These are phyloP conservation scores for Chloromyia formosa DNA, from an alignment of 2,888 invertebrate genomes.

Conservation along the genomic window DNA sequence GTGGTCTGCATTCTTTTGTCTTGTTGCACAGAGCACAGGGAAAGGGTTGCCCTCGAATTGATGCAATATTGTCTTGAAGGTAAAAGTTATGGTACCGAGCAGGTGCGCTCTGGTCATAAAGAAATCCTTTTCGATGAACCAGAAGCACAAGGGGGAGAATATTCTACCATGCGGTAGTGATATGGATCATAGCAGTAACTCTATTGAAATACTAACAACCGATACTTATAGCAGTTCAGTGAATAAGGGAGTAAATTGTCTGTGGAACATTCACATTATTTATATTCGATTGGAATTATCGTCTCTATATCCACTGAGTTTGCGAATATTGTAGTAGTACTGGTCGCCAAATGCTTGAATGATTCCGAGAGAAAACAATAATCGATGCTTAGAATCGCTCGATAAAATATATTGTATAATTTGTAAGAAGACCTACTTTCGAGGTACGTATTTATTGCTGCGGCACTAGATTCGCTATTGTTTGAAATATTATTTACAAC, in stretches of 20 bases:
- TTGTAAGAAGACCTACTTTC: too few relatives aligned
- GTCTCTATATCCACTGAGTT: neutral
- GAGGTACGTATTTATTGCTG: too few relatives aligned
- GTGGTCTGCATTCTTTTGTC: neutral
- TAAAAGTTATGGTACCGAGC: slow-evolving; percentile 11
- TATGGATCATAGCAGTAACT: neutral
- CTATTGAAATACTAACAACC: neutral
- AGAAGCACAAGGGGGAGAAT: neutral
- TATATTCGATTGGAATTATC: slow-evolving; percentile 34
- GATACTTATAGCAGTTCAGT: neutral
- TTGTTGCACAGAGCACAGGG: neutral
- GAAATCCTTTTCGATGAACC: slow-evolving; percentile 1
- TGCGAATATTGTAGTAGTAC: neutral
- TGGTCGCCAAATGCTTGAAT: neutral
- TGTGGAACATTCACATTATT: slow-evolving; percentile 39
- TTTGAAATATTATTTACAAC: too few relatives aligned
- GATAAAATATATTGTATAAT: too few relatives aligned
- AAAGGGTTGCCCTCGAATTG: slow-evolving; percentile 1
- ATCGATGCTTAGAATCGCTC: too few relatives aligned
- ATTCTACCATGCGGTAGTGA: neutral
- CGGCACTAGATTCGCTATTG: too few relatives aligned
- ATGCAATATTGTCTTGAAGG: slow-evolving; percentile 11
- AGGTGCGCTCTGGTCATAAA: slow-evolving; percentile 12
- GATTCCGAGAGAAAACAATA: too few relatives aligned
- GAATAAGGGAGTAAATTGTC: slow-evolving; percentile 44